Evolutionary conservation across 53 echinoderm and acorn worm species (phyloP), one percentile per base, ranked within the genome.

Genomic region (Stichopus horrens): DNA sequence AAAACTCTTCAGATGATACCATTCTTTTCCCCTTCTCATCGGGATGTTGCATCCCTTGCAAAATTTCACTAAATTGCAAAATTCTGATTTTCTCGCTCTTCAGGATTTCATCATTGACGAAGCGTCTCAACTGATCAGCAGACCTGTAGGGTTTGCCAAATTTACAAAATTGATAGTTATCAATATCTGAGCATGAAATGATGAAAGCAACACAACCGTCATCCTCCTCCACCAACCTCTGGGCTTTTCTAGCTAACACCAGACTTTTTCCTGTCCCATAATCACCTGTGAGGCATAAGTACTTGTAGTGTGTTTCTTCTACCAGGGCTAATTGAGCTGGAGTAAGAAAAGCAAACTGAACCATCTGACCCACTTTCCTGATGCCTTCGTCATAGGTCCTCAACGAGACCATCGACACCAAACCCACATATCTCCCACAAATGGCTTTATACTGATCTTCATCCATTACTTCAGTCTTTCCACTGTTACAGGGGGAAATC

Each of bases 231-330:
- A 77, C 52, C 77, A 77, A 53, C 54, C 51, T 77, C 13, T 77
- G 52, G n/a, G 77, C 77, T 52, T 77, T 77, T 77, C 51, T 16
- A 16, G 51, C 77, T 77, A 77, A 77, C 77, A 77, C 77, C 53
- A 77, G 77, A 77, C 77, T 77, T 77, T 77, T 77, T 77, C 77
- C 77, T 37, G 77, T 77, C 51, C 77, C 77, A 77, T 77, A 77
- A 77, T 77, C 77, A 23, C 77, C 77, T 53, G 23, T 53, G 52
- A 77, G 14, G 54, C 23, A 77, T 23, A 77, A 7, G 51, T 53
- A 77, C 10, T 53, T 5, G 52, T 0, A 11, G 14, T 23, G 52
- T 18, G 3, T 77, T 37, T 54, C 52, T 13, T 77, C 5, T 18
- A 77, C 77, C 54, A 77, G 54, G 54, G 23, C 77, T 18, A 77